Base-by-base conservation (phyloP, 1,140 invertebrate genomes). In the Notospermus geniculatus region DNA sequence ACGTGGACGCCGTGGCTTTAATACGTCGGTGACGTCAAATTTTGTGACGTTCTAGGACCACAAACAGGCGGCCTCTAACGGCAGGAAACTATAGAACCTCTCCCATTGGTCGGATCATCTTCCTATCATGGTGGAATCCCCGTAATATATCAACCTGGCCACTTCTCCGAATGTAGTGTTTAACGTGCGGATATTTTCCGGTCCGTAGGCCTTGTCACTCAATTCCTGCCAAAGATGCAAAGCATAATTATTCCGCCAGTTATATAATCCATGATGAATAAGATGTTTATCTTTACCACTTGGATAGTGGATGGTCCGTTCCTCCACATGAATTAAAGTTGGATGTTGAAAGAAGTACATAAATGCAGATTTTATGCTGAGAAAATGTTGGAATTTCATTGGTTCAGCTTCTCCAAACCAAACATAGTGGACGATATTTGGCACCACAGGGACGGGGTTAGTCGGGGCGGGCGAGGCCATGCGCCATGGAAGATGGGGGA, bases 381-480 rank as follows among this genome's bases (percentile, higher is more conserved):
- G 32, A 36, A 36, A 36, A 4, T 36, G 32, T 7, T 36, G 32
- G 15, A 36, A 36, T 36, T 36, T 36, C 32, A 52, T 22, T 52
- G 19, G 19, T 19, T 52, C 19, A n/a, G 46, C 46, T 9, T 27
- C 27, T 13, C 36, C 53, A 28, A 66, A 68, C 54, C 61, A 61
- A 1, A 69, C 62, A 25, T 71, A 71, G 56, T 68, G 67, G 4
- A 66, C 60, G 50, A 69, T 60, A 36, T 63, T 66, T 25, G 69
- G 69, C 1, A 71, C 67, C 9, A 57, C 22, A 29, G 32, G 25
- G 7, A 15, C 22, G 22, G 45, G 46, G n/a, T 36, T 56, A 4
- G 23, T 53, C 11, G 52, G 28, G 4, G 53, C 45, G 5, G 53
- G 23, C 54, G 59, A 60, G 45, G 46, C 53, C 23, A 39, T 45